Percentiles rank a stretch among this genome's conserved stretches.
These are phyloP conservation scores for Heterotis niloticus DNA, from an alignment of 2,113 vertebrate species.

Conservation along the genomic window DNA sequence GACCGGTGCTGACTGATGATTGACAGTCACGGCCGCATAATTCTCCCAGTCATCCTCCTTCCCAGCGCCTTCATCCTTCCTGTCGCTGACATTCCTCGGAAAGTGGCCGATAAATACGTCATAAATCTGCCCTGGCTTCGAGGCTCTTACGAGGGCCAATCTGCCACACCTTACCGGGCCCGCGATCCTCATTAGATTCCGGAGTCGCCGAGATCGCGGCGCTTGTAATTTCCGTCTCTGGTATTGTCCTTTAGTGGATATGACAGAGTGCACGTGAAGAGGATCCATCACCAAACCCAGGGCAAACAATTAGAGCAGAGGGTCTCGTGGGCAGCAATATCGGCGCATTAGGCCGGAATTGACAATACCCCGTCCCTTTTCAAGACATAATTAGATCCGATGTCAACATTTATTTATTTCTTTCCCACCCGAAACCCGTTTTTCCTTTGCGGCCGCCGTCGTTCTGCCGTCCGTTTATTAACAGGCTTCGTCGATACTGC, in stretches of 20 bases:
- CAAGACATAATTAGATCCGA: conserved; percentile 84
- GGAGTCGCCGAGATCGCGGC: conserved; percentile 71
- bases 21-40: conserved; percentile 89
- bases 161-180: conserved; percentile 72
- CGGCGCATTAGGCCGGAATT: conserved; percentile 58
- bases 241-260: conserved; percentile 69
- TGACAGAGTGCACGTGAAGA: conserved; percentile 68
- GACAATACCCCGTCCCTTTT: conserved; percentile 59
- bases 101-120: conserved; percentile 85
- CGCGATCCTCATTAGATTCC: conserved; percentile 77
- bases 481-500: conserved; percentile 47
- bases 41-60: conserved; percentile 71
- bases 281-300: conserved; percentile 50
- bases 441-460: conserved; percentile 69
- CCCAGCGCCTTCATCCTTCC: conserved; percentile 70
- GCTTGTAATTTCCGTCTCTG: conserved; percentile 72
- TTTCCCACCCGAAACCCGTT: conserved; percentile 75
- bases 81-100: conserved; percentile 78
- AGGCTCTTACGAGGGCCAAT: conserved; percentile 77
- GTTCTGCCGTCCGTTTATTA: conserved; percentile 58
- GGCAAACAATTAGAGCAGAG: conserved; percentile 61
- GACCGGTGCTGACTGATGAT: conserved; percentile 79
- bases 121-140: conserved; percentile 78
- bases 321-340: conserved; percentile 68
- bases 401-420: conserved; percentile 70